Evolutionary conservation across 2,888 invertebrate species (phyloP), one percentile per base, ranked within the genome.

Genomic region (Leptopilina myrica): DNA sequence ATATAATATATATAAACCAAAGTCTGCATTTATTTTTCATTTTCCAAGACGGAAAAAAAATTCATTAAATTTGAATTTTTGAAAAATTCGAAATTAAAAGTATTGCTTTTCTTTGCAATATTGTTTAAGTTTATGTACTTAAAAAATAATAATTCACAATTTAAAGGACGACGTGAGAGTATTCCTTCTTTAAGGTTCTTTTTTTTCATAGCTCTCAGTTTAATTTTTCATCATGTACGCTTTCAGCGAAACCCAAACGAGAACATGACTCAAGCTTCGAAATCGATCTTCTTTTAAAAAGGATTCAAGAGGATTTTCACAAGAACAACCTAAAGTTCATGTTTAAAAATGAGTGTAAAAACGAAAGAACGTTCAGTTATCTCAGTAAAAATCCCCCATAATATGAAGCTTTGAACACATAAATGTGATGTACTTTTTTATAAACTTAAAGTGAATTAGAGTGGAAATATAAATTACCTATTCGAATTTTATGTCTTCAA

Each of bases 211-310:
- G 9, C 56, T 59, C 15, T 73, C 33, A 33, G 14, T 56, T 33
- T 73, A 59, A 73, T 73, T 59, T 73, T 73, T 73, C 73, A 73
- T 40, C 73, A 33, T 69, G 69, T 49, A 26, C 46, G 53, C 53
- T 69, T 69, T 69, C 53, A 69, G 14, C 49, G 20, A 26, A 53
- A 53, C 14, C 53, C 49, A 49, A 66, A 69, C 53, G 20, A 53
- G 26, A 49, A 53, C 15, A 53, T 9, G 26, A 11, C n/a, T 53
- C 69, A 33, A n/a, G 33, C 56, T 14, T 33, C 8, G 53, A 73
- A 33, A 73, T 73, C 56, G 33, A 73, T 73, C 73, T 33, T 73
- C n/a, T 40, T 33, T 33, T 26, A 15, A 73, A 73, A 73, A 73
- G 56, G 15, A 73, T 56, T 73, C 33, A n/a, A n/a, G 12, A 56